Evolutionary conservation across 2,888 invertebrate genomes (phyloP).

Genomic region (Eugnorisma glareosa): DNA sequence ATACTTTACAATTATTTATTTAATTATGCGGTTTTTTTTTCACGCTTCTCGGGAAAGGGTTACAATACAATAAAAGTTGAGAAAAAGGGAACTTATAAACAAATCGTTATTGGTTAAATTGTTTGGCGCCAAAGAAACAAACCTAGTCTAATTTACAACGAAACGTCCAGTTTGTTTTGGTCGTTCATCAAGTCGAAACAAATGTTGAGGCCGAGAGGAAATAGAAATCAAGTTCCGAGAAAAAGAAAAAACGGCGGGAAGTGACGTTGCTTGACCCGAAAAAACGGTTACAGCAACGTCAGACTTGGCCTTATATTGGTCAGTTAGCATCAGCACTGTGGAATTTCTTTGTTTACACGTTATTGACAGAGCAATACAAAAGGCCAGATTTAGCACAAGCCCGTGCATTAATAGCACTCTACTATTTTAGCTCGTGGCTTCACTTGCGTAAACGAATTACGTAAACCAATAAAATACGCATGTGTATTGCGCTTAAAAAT

Average conservation of each 20-base stretch:
- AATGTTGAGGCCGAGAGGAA: slow-evolving; percentile 52
- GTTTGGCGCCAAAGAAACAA: slow-evolving; percentile 60
- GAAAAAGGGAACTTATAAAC: slow-evolving; percentile 47
- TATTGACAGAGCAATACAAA: slow-evolving; percentile 60
- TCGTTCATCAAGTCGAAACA: slow-evolving; percentile 67
- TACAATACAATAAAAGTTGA: slow-evolving; percentile 40
- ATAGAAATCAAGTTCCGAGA: slow-evolving; percentile 54
- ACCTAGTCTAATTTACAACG: slow-evolving; percentile 66
- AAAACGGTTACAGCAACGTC: slow-evolving; percentile 48
- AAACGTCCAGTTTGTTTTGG: slow-evolving; percentile 66
- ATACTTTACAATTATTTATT: slow-evolving; percentile 41
- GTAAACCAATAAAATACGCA: slow-evolving; percentile 47
- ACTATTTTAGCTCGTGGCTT: slow-evolving; percentile 43
- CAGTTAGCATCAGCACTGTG: slow-evolving; percentile 51
- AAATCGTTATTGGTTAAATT: slow-evolving; percentile 46
- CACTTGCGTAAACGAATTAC: slow-evolving; percentile 55
- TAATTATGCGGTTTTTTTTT: slow-evolving; percentile 47
- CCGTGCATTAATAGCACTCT: slow-evolving; percentile 46
- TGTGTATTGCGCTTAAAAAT: slow-evolving; percentile 37
- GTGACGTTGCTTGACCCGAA: slow-evolving; percentile 58
- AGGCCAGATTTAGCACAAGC: slow-evolving; percentile 58
- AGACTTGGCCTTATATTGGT: slow-evolving; percentile 48
- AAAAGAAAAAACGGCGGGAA: slow-evolving; percentile 47
- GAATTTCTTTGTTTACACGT: slow-evolving; percentile 62
- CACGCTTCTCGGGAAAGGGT: slow-evolving; percentile 27